Evolutionary conservation across 2,888 invertebrate species (phyloP).

Genomic region (Coenonympha arcania): DNA sequence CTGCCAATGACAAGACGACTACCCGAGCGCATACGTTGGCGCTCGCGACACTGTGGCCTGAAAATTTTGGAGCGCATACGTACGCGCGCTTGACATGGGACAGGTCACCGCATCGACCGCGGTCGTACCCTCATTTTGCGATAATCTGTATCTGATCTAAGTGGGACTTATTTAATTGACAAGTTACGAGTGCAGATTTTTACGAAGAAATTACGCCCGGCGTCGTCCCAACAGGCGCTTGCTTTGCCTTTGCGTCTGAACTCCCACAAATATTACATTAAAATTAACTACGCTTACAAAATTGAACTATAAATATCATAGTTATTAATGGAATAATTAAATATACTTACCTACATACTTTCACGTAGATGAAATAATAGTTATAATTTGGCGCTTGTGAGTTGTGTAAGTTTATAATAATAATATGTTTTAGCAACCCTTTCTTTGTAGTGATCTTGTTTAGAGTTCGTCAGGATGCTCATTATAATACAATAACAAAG

Average conservation of each 20-base stretch:
- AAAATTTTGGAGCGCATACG: no score
- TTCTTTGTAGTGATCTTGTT: constrained; percentile 24
- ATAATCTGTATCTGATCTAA: neutral
- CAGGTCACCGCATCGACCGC: no score
- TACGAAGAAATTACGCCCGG: neutral
- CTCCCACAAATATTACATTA: constrained; percentile 45
- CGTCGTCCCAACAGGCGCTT: neutral
- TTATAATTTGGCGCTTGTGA: constrained; percentile 31
- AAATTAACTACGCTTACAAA: constrained; percentile 48
- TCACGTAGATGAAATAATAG: constrained; percentile 35
- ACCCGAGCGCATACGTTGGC: no score
- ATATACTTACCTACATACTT: constrained; percentile 18
- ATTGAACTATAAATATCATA: constrained; percentile 34
- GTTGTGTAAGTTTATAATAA: constrained; percentile 32
- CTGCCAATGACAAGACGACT: no score
- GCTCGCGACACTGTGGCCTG: no score
- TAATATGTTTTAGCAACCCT: constrained; percentile 24
- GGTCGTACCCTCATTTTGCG: neutral
- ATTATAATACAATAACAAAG: constrained; percentile 49
- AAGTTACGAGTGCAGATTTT: neutral
- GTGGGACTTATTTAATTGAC: neutral
- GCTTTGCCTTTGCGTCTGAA: constrained; percentile 38
- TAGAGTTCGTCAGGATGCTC: constrained; percentile 61
- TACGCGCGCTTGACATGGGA: no score
- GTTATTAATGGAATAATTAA: constrained; percentile 25